Conservation (phyloP, 2,888 invertebrate genomes). For the Torymus auratus region DNA sequence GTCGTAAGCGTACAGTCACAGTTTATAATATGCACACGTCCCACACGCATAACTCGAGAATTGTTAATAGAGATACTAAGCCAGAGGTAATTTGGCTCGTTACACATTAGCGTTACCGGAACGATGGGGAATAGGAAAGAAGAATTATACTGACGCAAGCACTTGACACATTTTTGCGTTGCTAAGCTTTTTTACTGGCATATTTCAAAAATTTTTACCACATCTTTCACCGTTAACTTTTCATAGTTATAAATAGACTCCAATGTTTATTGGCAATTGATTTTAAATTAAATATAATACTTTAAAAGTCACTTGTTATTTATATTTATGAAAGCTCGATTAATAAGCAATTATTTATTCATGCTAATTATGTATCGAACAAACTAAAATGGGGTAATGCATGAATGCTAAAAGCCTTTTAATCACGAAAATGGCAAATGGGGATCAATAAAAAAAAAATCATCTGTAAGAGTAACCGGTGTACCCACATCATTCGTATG, state of each 20-base stretch:
- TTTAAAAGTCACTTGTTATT: too few relatives aligned
- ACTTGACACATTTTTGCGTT: constrained; percentile 17
- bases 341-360: too few relatives aligned
- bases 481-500: not conserved
- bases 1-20: not conserved
- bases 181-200: not conserved
- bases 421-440: too few relatives aligned
- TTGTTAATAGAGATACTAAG: constrained; percentile 43
- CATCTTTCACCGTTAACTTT: too few relatives aligned
- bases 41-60: not conserved
- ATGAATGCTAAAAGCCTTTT: too few relatives aligned
- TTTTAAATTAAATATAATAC: too few relatives aligned
- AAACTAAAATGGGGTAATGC: too few relatives aligned
- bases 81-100: constrained; percentile 50
- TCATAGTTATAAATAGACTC: too few relatives aligned
- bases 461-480: constrained; percentile 24
- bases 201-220: too few relatives aligned
- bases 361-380: too few relatives aligned
- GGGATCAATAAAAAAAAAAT: not conserved
- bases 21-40: constrained; percentile 2
- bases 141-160: constrained; percentile 37
- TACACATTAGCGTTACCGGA: constrained; percentile 33
- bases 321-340: too few relatives aligned
- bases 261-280: too few relatives aligned
- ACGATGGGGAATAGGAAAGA: constrained; percentile 32